These are phyloP conservation scores for Heterodera schachtii DNA, from an alignment of 1,140 invertebrate species.

Conservation along the genomic window DNA sequence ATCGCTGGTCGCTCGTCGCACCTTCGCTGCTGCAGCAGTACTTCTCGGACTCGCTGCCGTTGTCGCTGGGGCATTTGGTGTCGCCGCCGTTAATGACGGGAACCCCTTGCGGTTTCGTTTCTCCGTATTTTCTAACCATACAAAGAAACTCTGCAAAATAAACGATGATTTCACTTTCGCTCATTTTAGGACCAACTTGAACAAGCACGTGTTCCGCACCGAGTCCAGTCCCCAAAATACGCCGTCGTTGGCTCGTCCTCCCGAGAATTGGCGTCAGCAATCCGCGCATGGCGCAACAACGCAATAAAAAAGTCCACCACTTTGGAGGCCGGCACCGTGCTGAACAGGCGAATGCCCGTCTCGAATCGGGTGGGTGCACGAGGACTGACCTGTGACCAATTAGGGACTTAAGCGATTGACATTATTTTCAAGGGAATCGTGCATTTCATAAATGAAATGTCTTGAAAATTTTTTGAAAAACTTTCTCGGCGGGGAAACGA, in stretches of 20 bases:
- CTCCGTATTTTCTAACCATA: constrained; percentile 15
- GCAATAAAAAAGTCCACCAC: constrained; percentile 26
- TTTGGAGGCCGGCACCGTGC: not conserved
- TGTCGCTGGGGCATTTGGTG: too few relatives aligned
- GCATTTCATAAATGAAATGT: too few relatives aligned
- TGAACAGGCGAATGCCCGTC: constrained; percentile 13
- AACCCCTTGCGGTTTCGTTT: constrained; percentile 5
- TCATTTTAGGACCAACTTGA: not conserved
- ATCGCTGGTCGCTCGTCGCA: not conserved
- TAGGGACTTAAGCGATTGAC: too few relatives aligned
- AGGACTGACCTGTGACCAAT: not conserved
- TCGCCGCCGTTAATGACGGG: too few relatives aligned
- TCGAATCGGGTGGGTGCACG: constrained; percentile 7
- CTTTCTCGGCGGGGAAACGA: too few relatives aligned
- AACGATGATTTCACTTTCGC: not conserved
- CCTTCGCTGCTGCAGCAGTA: not conserved
- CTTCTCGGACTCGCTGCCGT: not conserved
- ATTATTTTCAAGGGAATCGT: too few relatives aligned
- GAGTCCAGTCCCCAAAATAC: not conserved
- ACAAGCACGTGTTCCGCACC: constrained; percentile 10
- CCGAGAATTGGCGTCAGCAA: not conserved
- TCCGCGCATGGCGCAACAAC: not conserved
- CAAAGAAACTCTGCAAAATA: constrained; percentile 18
- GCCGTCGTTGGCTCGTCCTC: not conserved
- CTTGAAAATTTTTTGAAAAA: too few relatives aligned